Evolutionary conservation across 2,797 vertebrate genomes (phyloP).

Genomic region (Sebastes taczanowskii): DNA sequence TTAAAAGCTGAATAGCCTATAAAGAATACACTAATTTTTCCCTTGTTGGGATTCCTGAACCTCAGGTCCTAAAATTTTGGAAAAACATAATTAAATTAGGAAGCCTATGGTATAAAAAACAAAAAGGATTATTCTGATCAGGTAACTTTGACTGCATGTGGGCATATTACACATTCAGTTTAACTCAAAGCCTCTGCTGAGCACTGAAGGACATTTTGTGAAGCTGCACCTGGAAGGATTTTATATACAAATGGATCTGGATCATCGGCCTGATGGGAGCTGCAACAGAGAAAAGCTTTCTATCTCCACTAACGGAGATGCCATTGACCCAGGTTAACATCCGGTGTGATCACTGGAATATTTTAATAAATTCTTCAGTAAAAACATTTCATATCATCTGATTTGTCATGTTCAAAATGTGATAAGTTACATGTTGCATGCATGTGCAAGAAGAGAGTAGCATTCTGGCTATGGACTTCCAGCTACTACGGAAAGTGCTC

Average conservation of each 20-base stretch:
- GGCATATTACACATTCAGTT: not conserved
- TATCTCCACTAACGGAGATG: not conserved
- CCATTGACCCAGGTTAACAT: not conserved
- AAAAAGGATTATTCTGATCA: not conserved
- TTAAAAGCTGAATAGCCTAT: not conserved
- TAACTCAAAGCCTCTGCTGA: not conserved
- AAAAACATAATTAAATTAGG: not conserved
- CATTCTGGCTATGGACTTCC: not conserved
- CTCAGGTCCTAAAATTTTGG: not conserved
- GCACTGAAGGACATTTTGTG: not conserved
- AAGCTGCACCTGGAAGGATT: not conserved
- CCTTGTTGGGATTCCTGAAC: not conserved
- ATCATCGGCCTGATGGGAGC: not conserved
- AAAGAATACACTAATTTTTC: not conserved
- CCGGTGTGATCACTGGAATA: not conserved
- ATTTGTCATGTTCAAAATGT: not conserved
- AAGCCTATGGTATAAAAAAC: not conserved
- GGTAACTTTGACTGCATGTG: not conserved
- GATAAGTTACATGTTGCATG: not conserved
- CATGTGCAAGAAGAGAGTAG: not conserved
- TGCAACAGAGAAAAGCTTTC: not conserved
- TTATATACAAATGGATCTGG: not conserved
- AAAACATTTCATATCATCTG: not conserved
- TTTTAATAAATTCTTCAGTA: not conserved
- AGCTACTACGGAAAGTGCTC: not conserved